Evolutionary conservation across 1,140 invertebrate species (phyloP), one percentile per base, ranked within the genome.

Genomic region (Drosophila sproati): DNA sequence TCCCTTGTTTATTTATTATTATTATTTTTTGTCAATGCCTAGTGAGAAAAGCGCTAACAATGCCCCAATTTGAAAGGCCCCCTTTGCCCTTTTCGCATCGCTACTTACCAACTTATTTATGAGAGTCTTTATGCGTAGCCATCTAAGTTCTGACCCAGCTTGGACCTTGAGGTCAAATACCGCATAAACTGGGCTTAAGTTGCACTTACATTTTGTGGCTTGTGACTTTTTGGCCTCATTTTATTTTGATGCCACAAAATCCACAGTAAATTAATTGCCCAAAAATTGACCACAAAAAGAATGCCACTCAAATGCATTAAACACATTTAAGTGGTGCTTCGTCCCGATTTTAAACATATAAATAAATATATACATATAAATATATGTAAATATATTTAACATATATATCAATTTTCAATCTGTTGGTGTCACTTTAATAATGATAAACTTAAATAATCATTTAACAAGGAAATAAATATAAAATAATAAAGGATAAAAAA

Each of bases 81-180:
- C 37, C 12, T 29, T 6, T 8, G 3, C 6, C 28, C 48, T 3
- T 28, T 5, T 29, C 29, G 48, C 6, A 4, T 10, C 62, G 10
- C 10, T 47, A 59, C 39, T 60, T 51, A 8, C n/a, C 50, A 34
- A 55, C 54, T 73, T 66, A 73, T 73, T 73, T 73, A 73, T 73
- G 70, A 10, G 37, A 39, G 64, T 61, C 70, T 74, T 74, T 69
- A 73, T 73, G 56, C 64, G 50, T 37, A 8, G 12, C 37, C 34
- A 34, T 35, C 41, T 29, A 43, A 52, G 41, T 28, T 32, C 51
- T 54, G 32, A 34, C 10, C 34, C 52, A 20, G 20, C 20, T 20
- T 57, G 8, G 48, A 75, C 52, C 52, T 60, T 31, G 60, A 47
- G 82, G 73, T 88, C 82, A 88, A 80, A 52, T 77, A 72, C 73